These are phyloP conservation scores for Sebastolobus alascanus DNA, from an alignment of 2,797 vertebrate species.

Conservation along the genomic window DNA sequence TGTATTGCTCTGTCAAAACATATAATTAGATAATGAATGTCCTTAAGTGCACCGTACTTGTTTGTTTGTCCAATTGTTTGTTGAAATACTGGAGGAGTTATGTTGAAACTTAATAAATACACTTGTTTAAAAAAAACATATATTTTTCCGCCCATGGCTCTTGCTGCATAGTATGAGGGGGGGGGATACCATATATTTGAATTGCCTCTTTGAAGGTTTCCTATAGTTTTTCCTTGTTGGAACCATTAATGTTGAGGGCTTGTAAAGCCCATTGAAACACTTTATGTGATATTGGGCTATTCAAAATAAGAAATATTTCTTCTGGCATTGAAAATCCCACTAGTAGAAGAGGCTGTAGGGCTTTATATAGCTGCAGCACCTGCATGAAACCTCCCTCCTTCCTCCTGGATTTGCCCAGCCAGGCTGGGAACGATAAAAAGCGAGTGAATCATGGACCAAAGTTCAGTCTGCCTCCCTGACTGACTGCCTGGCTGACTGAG, in stretches of 20 bases:
- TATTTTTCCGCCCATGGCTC: neutral
- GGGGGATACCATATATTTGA: neutral
- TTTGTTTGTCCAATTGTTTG: too few species aligned
- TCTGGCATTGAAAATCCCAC: neutral
- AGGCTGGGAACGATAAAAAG: neutral
- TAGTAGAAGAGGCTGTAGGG: neutral
- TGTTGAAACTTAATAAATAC: too few species aligned
- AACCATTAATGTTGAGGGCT: neutral
- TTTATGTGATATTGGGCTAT: neutral
- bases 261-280: neutral
- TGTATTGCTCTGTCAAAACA: too few species aligned
- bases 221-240: neutral
- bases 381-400: neutral
- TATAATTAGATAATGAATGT: too few species aligned
- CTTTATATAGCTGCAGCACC: neutral
- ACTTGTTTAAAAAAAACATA: too few species aligned
- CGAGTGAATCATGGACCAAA: slow-evolving; percentile 44
- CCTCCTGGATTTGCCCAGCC: neutral
- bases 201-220: neutral
- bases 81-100: too few species aligned
- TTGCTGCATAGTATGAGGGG: neutral
- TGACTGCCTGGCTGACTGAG: neutral
- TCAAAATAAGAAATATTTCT: neutral
- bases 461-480: slow-evolving; percentile 39
- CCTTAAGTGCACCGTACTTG: too few species aligned